A percentile compares a stretch with the other conserved stretches of the same genome.
phyloP scores from a whole-genome alignment of 2,797 vertebrate genomes.

The Sebastes nivosus region DNA sequence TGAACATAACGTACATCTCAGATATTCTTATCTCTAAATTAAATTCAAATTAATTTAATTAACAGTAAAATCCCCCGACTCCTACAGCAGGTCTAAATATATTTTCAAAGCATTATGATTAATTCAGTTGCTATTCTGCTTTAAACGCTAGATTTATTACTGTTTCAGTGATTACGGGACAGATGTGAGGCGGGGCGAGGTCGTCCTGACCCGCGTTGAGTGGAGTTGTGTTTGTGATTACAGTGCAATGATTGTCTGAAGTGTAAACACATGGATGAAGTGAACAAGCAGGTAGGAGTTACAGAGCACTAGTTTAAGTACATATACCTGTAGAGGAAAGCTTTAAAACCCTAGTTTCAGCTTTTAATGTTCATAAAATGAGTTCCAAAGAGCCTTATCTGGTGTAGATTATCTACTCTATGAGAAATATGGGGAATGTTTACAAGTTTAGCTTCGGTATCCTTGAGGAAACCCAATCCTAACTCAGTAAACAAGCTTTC shows the following conservation, averaged over 20 bases:
- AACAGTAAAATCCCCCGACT: neutral
- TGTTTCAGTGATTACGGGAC: neutral
- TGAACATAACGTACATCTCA: neutral
- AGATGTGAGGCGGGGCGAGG: neutral
- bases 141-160: neutral
- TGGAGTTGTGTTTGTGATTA: conserved; percentile 24
- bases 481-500: conserved; percentile 53
- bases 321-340: neutral
- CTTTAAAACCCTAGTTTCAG: neutral
- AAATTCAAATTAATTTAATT: neutral
- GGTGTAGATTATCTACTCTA: conserved; percentile 12
- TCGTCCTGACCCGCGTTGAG: neutral
- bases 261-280: conserved; percentile 24
- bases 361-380: neutral
- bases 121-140: neutral
- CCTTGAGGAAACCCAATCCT: conserved; percentile 35
- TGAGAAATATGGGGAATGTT: conserved; percentile 5
- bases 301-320: neutral
- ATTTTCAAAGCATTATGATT: neutral
- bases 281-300: conserved; percentile 6
- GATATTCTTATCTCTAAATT: neutral
- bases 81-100: neutral
- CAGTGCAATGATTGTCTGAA: conserved; percentile 2
- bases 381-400: conserved; percentile 1
- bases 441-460: conserved; percentile 10